phyloP scores from a whole-genome alignment of 2,797 vertebrate species.

The Cossypha heuglini region DNA sequence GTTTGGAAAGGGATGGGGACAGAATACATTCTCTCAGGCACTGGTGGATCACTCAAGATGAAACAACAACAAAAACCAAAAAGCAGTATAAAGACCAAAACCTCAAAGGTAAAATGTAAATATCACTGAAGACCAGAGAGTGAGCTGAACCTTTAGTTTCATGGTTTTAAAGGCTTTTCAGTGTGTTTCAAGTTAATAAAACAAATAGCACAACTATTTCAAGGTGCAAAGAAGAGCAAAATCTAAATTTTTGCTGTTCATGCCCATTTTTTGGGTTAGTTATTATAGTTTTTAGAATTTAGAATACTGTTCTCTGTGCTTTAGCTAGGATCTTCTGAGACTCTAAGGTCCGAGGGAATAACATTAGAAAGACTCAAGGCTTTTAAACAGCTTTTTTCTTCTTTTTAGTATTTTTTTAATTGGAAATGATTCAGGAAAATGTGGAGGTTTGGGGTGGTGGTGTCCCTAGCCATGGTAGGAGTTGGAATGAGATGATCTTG shows the following conservation, averaged over 20 bases:
- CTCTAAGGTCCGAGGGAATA: not conserved
- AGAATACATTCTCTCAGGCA: not conserved
- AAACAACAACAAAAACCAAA: not conserved
- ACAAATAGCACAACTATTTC: not conserved
- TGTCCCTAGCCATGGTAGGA: not conserved
- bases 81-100: not conserved
- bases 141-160: not conserved
- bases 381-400: not conserved
- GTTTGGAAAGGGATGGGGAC: not conserved
- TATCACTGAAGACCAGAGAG: not conserved
- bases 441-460: not conserved
- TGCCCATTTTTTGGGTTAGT: fast-evolving
- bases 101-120: not conserved
- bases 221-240: not conserved
- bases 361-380: not conserved
- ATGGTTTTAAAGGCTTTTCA: not conserved
- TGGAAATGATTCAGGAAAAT: not conserved
- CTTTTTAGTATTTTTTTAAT: not conserved
- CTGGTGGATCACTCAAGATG: not conserved
- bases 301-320: not conserved
- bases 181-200: not conserved
- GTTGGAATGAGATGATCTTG: not conserved
- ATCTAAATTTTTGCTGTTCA: not conserved
- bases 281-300: not conserved
- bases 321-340: not conserved